phyloP scores from a whole-genome alignment of 2,797 vertebrate species.

The Acanthopagrus latus region DNA sequence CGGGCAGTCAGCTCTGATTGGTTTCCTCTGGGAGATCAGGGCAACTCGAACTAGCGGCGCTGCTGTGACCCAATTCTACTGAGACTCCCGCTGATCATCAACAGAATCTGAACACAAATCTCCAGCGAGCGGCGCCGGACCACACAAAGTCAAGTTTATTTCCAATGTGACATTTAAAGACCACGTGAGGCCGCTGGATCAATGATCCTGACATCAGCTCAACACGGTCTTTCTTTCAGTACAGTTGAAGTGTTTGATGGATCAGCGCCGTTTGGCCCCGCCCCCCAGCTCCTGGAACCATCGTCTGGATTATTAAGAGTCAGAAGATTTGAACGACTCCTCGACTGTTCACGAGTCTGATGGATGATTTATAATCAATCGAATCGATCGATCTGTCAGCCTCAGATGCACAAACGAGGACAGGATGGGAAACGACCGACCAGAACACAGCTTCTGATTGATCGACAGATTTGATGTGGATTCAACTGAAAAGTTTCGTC shows the following conservation, averaged over 20 bases:
- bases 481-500: background rate
- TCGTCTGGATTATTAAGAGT: background rate
- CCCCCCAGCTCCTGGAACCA: conserved; percentile 4
- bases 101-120: no score
- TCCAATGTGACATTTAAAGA: no score
- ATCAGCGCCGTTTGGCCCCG: background rate
- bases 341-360: background rate
- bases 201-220: no score
- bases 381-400: background rate
- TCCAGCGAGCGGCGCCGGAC: no score
- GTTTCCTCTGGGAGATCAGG: conserved; percentile 8
- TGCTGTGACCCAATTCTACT: background rate
- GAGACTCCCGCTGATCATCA: no score
- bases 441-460: background rate
- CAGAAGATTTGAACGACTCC: background rate
- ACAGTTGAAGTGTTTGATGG: no score
- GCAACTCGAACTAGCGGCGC: background rate
- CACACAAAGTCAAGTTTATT: no score
- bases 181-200: no score
- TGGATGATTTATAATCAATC: conserved; percentile 8
- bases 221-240: no score
- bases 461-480: background rate
- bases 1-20: background rate
- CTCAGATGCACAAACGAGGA: background rate
- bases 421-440: conserved; percentile 31